A percentile compares a stretch with the other conserved stretches of the same genome.
Evolutionary conservation across 2,113 vertebrate genomes (phyloP).

Genomic region (Chrysemys picta): DNA sequence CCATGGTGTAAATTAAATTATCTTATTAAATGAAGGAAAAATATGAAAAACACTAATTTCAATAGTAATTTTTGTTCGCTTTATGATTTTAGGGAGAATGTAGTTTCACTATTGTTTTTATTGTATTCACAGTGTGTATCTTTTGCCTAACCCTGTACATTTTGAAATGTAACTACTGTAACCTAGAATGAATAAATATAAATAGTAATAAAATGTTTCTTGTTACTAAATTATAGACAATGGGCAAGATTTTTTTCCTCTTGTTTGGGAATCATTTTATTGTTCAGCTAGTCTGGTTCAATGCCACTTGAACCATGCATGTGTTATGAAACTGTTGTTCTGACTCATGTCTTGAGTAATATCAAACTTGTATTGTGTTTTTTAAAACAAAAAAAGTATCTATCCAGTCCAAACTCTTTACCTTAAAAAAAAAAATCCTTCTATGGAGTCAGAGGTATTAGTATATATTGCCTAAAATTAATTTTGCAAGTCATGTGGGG

Average conservation of each 20-base stretch:
- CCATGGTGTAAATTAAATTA: background rate
- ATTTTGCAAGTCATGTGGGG: background rate
- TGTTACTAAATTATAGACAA: constrained; percentile 57
- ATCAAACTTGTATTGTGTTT: background rate
- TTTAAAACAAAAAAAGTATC: background rate
- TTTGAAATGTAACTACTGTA: constrained; percentile 78
- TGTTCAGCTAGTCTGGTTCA: background rate
- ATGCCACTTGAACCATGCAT: background rate
- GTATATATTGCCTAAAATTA: background rate
- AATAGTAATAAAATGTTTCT: constrained; percentile 59
- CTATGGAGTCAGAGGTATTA: background rate
- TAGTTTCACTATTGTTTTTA: constrained; percentile 64
- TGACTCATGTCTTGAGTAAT: background rate
- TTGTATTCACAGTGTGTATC: constrained; percentile 72
- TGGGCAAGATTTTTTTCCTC: background rate
- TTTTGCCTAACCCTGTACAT: constrained; percentile 70
- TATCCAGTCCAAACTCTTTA: background rate
- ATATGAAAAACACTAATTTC: constrained; percentile 35
- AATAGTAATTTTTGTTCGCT: constrained; percentile 18
- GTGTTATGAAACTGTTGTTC: background rate
- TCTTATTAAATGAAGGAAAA: constrained; percentile 48
- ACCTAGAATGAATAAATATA: constrained; percentile 78
- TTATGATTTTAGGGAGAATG: constrained; percentile 64
- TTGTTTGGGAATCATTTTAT: background rate
- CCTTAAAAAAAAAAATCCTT: background rate